Evolutionary conservation across 2,113 vertebrate genomes (phyloP).

Genomic region (Paralichthys olivaceus): DNA sequence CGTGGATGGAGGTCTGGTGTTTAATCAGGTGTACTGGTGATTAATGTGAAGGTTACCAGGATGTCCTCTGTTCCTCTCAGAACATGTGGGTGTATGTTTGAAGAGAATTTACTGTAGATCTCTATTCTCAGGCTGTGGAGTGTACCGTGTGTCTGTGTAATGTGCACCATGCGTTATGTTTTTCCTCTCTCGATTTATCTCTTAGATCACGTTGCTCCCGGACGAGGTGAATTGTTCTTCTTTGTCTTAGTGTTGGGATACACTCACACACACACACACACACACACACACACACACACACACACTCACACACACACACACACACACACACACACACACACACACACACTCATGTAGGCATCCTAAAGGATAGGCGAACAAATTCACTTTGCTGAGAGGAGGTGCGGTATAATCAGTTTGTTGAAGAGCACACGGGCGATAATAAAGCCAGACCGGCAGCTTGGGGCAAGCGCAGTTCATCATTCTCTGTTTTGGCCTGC

Average conservation of each 20-base stretch:
- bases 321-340: background rate
- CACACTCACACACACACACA: slow-evolving; percentile 7
- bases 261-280: slow-evolving; percentile 3
- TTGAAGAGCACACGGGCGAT: slow-evolving; percentile 57
- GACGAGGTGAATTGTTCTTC: slow-evolving; percentile 54
- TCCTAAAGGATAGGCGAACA: slow-evolving; percentile 36
- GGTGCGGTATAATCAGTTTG: slow-evolving; percentile 63
- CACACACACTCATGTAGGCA: slow-evolving; percentile 1
- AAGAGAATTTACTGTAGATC: slow-evolving; percentile 41
- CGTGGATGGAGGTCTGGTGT: background rate
- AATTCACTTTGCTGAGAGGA: slow-evolving; percentile 60
- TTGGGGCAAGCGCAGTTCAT: slow-evolving; percentile 53
- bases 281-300: background rate
- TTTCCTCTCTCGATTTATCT: slow-evolving; percentile 43
- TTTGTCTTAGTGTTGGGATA: slow-evolving; percentile 45
- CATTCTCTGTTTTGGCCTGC: slow-evolving; percentile 58
- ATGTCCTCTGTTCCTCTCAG: slow-evolving; percentile 15
- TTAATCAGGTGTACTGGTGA: slow-evolving; percentile 35
- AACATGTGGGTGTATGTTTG: slow-evolving; percentile 18
- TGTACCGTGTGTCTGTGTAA: slow-evolving; percentile 25
- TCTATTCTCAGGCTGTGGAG: slow-evolving; percentile 35
- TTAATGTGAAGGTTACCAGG: slow-evolving; percentile 25
- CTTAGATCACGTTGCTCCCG: slow-evolving; percentile 36
- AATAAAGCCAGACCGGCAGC: slow-evolving; percentile 63
- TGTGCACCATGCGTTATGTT: slow-evolving; percentile 5